phyloP scores from a whole-genome alignment of 1,140 invertebrate species.

The Stenopsyche tienmushanensis region DNA sequence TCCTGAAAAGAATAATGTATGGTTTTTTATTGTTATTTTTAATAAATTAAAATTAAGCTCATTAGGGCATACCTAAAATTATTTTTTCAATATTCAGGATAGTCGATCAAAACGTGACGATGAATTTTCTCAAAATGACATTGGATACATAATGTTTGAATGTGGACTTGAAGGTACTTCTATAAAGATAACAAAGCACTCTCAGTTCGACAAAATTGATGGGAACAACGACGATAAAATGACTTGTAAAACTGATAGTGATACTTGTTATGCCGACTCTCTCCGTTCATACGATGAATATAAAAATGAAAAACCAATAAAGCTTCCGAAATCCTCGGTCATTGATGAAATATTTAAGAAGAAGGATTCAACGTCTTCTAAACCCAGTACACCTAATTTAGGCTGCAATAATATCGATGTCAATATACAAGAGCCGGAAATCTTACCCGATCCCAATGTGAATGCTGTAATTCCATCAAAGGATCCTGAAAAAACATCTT shows the following conservation, averaged over 20 bases:
- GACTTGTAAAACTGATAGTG: slow-evolving; percentile 47
- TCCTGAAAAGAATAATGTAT: slow-evolving; percentile 49
- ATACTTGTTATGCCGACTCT: slow-evolving; percentile 54
- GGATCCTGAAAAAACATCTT: slow-evolving; percentile 70
- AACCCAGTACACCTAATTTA: slow-evolving; percentile 55
- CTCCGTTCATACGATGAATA: slow-evolving; percentile 55
- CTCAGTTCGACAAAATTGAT: slow-evolving; percentile 73
- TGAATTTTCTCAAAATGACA: slow-evolving; percentile 62
- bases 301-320: slow-evolving; percentile 52
- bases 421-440: slow-evolving; percentile 43
- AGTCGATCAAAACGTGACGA: slow-evolving; percentile 9
- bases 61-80: no score
- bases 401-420: slow-evolving; percentile 43
- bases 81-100: slow-evolving; percentile 21
- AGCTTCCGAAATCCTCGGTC: slow-evolving; percentile 47
- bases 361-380: slow-evolving; percentile 49
- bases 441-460: slow-evolving; percentile 46
- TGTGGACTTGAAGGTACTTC: slow-evolving; percentile 89
- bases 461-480: slow-evolving; percentile 50
- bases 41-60: slow-evolving; percentile 2
- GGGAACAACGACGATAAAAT: slow-evolving; percentile 60
- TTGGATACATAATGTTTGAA: slow-evolving; percentile 97
- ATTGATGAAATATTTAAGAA: slow-evolving; percentile 56
- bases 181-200: slow-evolving; percentile 75
- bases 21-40: slow-evolving; percentile 20